These are phyloP conservation scores for Esox lucius DNA, from an alignment of 2,797 vertebrate species.

Conservation along the genomic window DNA sequence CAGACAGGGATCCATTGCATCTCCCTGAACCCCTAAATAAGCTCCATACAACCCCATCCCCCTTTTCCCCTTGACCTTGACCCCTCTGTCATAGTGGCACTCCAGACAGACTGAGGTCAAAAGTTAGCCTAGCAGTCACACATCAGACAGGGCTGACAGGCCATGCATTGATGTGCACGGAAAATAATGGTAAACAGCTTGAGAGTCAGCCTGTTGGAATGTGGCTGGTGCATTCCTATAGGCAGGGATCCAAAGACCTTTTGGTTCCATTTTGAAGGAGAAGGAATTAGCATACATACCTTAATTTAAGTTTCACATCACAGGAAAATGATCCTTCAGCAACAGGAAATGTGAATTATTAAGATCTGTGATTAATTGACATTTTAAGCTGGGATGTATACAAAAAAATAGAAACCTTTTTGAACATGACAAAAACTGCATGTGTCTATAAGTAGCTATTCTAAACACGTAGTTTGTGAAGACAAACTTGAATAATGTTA, in stretches of 20 bases:
- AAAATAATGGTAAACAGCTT: constrained; percentile 62
- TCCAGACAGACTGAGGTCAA: constrained; percentile 74
- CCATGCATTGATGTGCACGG: constrained; percentile 55
- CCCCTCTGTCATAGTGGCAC: constrained; percentile 63
- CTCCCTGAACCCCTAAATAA: constrained; percentile 54
- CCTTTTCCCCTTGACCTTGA: constrained; percentile 69
- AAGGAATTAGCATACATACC: too few relatives aligned
- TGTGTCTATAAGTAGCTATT: not conserved
- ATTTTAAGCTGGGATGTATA: too few relatives aligned
- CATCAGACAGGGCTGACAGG: constrained; percentile 68
- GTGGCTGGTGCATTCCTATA: constrained; percentile 63
- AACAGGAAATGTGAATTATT: too few relatives aligned
- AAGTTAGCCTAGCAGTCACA: constrained; percentile 73
- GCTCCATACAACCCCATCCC: constrained; percentile 37
- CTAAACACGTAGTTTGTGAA: constrained; percentile 10
- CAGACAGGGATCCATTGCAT: constrained; percentile 56
- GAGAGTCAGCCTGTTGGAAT: constrained; percentile 68
- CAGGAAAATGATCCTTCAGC: too few relatives aligned
- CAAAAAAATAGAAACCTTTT: too few relatives aligned
- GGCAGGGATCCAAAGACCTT: constrained; percentile 31
- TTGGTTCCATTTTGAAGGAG: too few relatives aligned
- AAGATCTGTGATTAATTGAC: too few relatives aligned
- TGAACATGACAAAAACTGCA: too few relatives aligned
- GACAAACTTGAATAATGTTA: not conserved
- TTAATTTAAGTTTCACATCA: too few relatives aligned